Base-by-base conservation (phyloP, 2,113 vertebrate genomes). In the Cephalopterus ornatus region DNA sequence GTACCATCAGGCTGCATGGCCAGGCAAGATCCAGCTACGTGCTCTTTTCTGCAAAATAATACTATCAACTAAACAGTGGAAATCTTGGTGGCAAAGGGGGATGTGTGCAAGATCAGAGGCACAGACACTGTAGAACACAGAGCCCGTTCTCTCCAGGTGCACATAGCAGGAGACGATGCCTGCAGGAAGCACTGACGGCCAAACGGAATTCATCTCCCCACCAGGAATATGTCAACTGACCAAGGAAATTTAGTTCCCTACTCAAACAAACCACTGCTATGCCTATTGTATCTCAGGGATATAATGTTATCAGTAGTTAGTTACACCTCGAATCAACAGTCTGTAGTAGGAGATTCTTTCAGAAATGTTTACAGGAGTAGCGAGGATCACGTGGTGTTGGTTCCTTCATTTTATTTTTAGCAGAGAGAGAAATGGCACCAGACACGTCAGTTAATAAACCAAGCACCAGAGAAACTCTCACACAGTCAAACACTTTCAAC, bases 361-460 rank as follows among this genome's bases (percentile, higher is more conserved):
- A 93, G 75, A 72, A 94, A 86, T 37, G 30, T 90, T 91, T 88
- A 88, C n/a, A 63, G 75, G 33, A 93, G 78, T 66, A 84, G 39
- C 0, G 13, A 44, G 21, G 13, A 72, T 66, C 94, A 93, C 27
- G 3, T 68, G 65, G n/a, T 4, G 0, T 39, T 22, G 46, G 75
- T 80, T 90, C 89, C 95, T 78, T 81, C 83, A 73, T 86, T 95
- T 86, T 92, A 96, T 90, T 91, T 94, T 86, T 84, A 94, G 85
- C 14, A 3, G 63, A 76, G 37, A 56, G 32, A 79, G 78, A 74
- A 96, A 94, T 26, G 39, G 67, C 72, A 55, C 30, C 68, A 66
- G 42, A 59, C 47, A 4, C 6, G 2, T 47, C 79, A 59, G 55
- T 26, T 50, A 66, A 52, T 33, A 91, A 62, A 76, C 0, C 13